A percentile compares a stretch with the other conserved stretches of the same genome.
These are phyloP conservation scores for Drosophila ananassae DNA, from an alignment of 1,140 invertebrate genomes.

Conservation along the genomic window DNA sequence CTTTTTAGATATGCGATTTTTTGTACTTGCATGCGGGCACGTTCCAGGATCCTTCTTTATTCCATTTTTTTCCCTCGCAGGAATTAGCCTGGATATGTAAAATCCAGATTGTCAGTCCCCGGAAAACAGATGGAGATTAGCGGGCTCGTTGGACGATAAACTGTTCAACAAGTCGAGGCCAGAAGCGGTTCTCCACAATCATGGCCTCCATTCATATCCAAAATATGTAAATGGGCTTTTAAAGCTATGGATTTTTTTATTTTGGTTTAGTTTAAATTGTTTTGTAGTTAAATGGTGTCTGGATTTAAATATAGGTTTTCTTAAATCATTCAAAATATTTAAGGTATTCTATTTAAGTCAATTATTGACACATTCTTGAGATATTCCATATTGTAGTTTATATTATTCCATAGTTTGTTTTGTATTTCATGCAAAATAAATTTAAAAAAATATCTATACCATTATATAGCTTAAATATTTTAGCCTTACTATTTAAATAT, in stretches of 20 bases:
- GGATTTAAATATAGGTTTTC: no score
- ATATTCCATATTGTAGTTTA: no score
- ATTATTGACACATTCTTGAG: no score
- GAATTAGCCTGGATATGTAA: conserved; percentile 38
- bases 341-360: no score
- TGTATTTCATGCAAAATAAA: no score
- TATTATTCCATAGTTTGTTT: no score
- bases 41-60: neutral
- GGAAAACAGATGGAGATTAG: conserved; percentile 22
- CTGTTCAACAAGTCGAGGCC: neutral
- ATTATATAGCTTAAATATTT: no score
- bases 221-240: neutral
- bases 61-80: conserved; percentile 8
- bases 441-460: no score
- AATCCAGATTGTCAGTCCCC: conserved; percentile 22
- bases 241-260: neutral
- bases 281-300: no score
- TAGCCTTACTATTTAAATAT: no score
- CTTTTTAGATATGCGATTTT: conserved; percentile 83
- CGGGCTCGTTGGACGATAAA: conserved; percentile 2
- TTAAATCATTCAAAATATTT: no score
- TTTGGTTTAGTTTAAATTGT: no score
- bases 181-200: neutral
- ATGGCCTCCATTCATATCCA: neutral
- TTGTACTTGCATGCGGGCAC: conserved; percentile 18